Evolutionary conservation across 2,888 invertebrate genomes (phyloP).

Genomic region (Chalcis sispes): DNA sequence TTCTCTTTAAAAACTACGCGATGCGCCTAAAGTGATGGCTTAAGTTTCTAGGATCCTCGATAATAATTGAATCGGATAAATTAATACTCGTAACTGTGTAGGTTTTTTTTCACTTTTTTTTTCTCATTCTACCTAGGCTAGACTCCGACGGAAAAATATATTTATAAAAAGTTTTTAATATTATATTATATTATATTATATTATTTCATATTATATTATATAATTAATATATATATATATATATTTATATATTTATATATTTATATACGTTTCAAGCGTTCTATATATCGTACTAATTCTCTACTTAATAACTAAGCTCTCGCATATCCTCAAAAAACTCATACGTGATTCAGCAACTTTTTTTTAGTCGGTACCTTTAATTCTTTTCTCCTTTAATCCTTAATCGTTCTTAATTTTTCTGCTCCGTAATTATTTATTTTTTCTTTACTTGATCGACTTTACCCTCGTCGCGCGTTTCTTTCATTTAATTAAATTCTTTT

Average conservation of each 20-base stretch:
- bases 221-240: slow-evolving; percentile 38
- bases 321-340: slow-evolving; percentile 51
- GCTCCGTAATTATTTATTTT: slow-evolving; percentile 17
- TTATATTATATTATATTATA: slow-evolving; percentile 63
- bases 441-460: slow-evolving; percentile 32
- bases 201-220: slow-evolving; percentile 56
- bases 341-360: slow-evolving; percentile 52
- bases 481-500: slow-evolving; percentile 37
- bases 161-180: slow-evolving; percentile 76
- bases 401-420: slow-evolving; percentile 12
- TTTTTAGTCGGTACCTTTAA: slow-evolving; percentile 23
- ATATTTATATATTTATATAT: slow-evolving; percentile 52
- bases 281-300: slow-evolving; percentile 66
- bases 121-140: slow-evolving; percentile 72
- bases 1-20: slow-evolving; percentile 66
- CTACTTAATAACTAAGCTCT: slow-evolving; percentile 57
- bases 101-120: slow-evolving; percentile 59
- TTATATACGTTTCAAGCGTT: slow-evolving; percentile 74
- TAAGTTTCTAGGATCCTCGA: slow-evolving; percentile 60
- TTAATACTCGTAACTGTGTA: slow-evolving; percentile 73
- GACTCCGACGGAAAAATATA: slow-evolving; percentile 76
- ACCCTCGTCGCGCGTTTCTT: slow-evolving; percentile 14
- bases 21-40: slow-evolving; percentile 71
- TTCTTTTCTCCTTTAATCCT: slow-evolving; percentile 1
- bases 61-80: slow-evolving; percentile 70